Base-by-base conservation (phyloP, 2,888 invertebrate species). In the Halictus ligatus region DNA sequence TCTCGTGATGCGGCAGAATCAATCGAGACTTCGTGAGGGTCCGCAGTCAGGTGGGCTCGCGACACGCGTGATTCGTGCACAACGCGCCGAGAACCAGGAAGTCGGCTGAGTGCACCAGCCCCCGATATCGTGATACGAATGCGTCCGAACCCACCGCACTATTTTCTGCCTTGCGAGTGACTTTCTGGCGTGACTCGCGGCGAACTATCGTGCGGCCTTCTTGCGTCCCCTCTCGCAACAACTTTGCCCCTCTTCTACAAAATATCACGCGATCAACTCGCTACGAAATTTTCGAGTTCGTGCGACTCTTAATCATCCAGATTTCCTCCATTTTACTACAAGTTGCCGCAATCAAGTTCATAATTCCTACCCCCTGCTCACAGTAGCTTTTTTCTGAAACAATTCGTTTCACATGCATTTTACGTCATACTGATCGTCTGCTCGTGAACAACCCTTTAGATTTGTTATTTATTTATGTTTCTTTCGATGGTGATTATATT, bases 161-260 rank as follows among this genome's bases (percentile, higher is more conserved):
- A 83, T 74, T 84, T 83, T 69, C 43, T 86, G 72, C 58, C 80
- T 73, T 58, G 15, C 83, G 67, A 75, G 75, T 78, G 80, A 87
- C 86, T 89, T 86, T 84, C 82, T 88, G 76, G 40, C 80, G 84
- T 87, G 87, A 90, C 87, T 85, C 67, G 78, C 73, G 73, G 80
- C 75, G 50, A 75, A 71, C 67, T 74, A 71, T 72, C 79, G 81
- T 78, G 64, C 72, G 60, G 50, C 60, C 58, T 67, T 78, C 78
- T 67, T 18, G 18, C 43, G 71, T 71, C 50, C 84, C 60, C 43
- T 84, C 50, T 48, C 13, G 29, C 15, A 46, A 69, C 67, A 85
- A 69, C 69, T 46, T 77, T 76, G 50, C 69, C 43, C 78, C 35
- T n/a, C 67, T 18, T 10, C 5, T 7, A 8, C 35, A 35, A 40